phyloP scores from a whole-genome alignment of 2,113 vertebrate species.

The Polypterus bichir region DNA sequence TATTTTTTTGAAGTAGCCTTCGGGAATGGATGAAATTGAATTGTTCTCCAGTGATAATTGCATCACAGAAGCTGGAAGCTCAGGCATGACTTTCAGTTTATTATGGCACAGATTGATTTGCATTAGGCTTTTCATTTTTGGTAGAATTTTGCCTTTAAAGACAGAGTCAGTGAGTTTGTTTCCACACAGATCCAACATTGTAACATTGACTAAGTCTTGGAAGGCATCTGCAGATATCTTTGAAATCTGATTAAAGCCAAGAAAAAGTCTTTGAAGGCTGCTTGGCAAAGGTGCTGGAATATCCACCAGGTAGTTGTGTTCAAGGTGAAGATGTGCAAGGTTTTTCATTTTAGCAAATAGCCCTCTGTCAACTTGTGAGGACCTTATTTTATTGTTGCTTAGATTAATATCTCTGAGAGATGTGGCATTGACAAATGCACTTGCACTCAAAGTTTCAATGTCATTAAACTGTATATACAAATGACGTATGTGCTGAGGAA shows the following conservation, averaged over 20 bases:
- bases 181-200: slow-evolving; percentile 59
- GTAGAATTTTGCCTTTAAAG: slow-evolving; percentile 41
- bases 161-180: slow-evolving; percentile 45
- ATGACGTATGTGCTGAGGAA: slow-evolving; percentile 51
- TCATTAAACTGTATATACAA: slow-evolving; percentile 60
- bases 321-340: slow-evolving; percentile 51
- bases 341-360: slow-evolving; percentile 49
- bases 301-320: slow-evolving; percentile 59
- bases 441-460: slow-evolving; percentile 49
- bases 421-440: slow-evolving; percentile 53
- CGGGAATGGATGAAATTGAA: slow-evolving; percentile 55
- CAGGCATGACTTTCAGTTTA: slow-evolving; percentile 52
- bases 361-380: slow-evolving; percentile 41
- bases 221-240: slow-evolving; percentile 34
- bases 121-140: slow-evolving; percentile 51
- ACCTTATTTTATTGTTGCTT: slow-evolving; percentile 61
- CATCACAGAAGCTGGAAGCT: slow-evolving; percentile 53
- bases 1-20: slow-evolving; percentile 54
- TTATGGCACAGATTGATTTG: slow-evolving; percentile 59
- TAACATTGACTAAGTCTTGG: slow-evolving; percentile 44
- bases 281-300: slow-evolving; percentile 55
- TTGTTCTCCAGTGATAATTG: slow-evolving; percentile 66
- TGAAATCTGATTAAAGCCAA: slow-evolving; percentile 57
- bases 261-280: slow-evolving; percentile 51
- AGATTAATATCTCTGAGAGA: slow-evolving; percentile 59